Percentiles rank a stretch among this genome's conserved stretches.
Conservation (phyloP, 2,113 vertebrate genomes). For the Sclerurus mexicanus region DNA sequence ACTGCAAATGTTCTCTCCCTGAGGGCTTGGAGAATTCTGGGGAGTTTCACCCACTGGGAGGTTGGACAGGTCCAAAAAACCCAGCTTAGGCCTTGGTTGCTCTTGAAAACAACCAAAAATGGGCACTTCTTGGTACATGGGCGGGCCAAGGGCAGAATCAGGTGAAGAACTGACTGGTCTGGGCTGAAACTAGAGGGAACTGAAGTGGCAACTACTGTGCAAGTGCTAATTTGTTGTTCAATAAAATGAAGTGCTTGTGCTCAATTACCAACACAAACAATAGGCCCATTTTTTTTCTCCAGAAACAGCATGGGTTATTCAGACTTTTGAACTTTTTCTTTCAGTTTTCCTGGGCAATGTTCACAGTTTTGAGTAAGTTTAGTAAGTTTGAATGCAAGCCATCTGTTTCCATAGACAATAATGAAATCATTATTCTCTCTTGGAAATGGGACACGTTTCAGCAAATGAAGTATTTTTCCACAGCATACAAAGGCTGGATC, state of each 20-base stretch:
- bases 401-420: constrained; percentile 66
- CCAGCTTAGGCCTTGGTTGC: not conserved
- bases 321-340: constrained; percentile 48
- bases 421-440: constrained; percentile 68
- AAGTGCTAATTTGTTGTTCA: constrained; percentile 57
- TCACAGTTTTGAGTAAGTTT: constrained; percentile 44
- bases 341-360: constrained; percentile 54
- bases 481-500: constrained; percentile 2
- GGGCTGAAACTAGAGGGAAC: not conserved
- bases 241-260: constrained; percentile 29
- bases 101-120: not conserved
- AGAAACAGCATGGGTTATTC: constrained; percentile 34
- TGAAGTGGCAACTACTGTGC: constrained; percentile 24
- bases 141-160: not conserved
- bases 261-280: constrained; percentile 66
- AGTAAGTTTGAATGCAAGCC: constrained; percentile 55
- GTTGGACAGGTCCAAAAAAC: not conserved
- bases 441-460: constrained; percentile 44
- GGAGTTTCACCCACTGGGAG: not conserved
- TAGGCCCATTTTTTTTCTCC: not conserved
- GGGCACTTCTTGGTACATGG: not conserved
- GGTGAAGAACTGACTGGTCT: not conserved
- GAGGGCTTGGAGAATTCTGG: not conserved
- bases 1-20: too few species aligned
- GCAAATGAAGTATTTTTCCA: constrained; percentile 50